Evolutionary conservation across 2,888 invertebrate species (phyloP), one percentile per base, ranked within the genome.

Genomic region (Apoda limacodes): DNA sequence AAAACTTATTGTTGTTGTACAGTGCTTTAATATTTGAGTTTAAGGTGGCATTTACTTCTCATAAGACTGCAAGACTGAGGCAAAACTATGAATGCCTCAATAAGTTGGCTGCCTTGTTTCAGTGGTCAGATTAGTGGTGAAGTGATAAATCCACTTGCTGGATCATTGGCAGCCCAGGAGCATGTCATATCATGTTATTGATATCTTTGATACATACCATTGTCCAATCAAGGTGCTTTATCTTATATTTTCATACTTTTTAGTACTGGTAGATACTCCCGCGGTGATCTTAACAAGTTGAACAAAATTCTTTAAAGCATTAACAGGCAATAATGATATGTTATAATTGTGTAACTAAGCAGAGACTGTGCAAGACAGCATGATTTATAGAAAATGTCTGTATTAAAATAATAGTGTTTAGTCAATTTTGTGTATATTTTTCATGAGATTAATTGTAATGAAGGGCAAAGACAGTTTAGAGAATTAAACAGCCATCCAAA

Each of bases 1-100:
- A 91, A 89, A 84, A 89, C 88, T 82, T 93, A 93, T 82, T 93
- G 93, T 85, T 94, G 94, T 85, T 94, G 94, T 88, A 89, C 90
- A 83, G 87, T 93, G 85, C 92, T 93, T 86, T 93, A 93, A 80
- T 76, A 69, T 61, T 65, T 87, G 74, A 63, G 75, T 74, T 69
- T 78, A 80, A 74, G 75, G 76, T 78, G 80, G 80, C 87, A 85
- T 83, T 84, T 82, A 83, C 83, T 84, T 81, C 70, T 75, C 78
- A 72, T 78, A 80, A 80, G 78, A 80, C 78, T 80, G 78, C 75
- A 71, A 68, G 65, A 62, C 63, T 66, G 66, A 65, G 67, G 68
- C 57, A 66, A 60, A 57, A 64, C 57, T 52, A 60, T 54, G 63
- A 53, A 64, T 53, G 58, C 55, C 60, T 58, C 53, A 53, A 62